Base-by-base conservation (phyloP, 2,797 vertebrate species). In the Ctenopoma multispine region DNA sequence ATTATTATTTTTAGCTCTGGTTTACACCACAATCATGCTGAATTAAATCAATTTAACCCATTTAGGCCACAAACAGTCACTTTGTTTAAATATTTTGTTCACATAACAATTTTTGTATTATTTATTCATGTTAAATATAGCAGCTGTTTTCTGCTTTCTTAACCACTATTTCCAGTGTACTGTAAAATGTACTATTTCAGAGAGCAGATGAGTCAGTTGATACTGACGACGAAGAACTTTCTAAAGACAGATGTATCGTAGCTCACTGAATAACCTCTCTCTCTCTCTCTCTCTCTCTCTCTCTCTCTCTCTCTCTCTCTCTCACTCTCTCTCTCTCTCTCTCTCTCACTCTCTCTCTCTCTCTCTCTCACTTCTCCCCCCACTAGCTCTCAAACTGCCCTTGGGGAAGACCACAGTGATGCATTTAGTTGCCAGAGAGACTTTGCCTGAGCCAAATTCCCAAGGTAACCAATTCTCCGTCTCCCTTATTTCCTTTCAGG, bases 371-470 rank as follows among this genome's bases (percentile, higher is more conserved):
- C 53, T 56, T 58, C 24, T 43, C 24, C 88, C 44, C 90, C 65
- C 87, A 58, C 79, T 83, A 99, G 97, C 96, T 76, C 95, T 99
- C 93, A 99, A 99, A 94, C 96, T 99, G 92, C 97, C 97, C 80
- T 95, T 96, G 91, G 97, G 97, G 89, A 99, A 96, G 95, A 98
- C 97, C 88, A 98, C 97, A 84, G 97, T 99, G 93, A 99, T 99
- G 97, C 97, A 99, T 94, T 96, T 99, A 95, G 97, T 99, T 94
- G 97, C 97, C 93, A 96, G 97, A 94, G 97, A 99, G 94, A 99
- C 96, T 21, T 93, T 99, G 95, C 97, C 97, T 80, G 97, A 99
- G 92, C 97, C 97, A 92, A 99, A 99, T 91, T 99, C 97, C 92
- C 97, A 99, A 97, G 97, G 97, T 99, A 96, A 79, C 93, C 83